Evolutionary conservation across 2,113 vertebrate genomes (phyloP).

Genomic region (Campylomormyrus tamandua): DNA sequence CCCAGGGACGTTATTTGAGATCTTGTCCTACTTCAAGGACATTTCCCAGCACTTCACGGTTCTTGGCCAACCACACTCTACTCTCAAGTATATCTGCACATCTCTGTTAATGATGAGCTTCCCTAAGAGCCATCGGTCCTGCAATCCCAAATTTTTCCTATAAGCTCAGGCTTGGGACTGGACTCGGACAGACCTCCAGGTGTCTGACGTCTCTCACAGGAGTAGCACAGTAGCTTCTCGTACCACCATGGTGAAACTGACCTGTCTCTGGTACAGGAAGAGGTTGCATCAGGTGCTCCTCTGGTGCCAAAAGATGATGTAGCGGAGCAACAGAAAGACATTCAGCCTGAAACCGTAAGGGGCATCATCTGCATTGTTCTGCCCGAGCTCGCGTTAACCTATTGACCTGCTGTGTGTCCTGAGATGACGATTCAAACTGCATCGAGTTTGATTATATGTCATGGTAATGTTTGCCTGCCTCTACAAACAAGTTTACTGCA

Average conservation of each 20-base stretch:
- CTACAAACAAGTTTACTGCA: background rate
- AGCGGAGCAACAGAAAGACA: background rate
- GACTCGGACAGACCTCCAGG: background rate
- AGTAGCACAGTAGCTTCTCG: background rate
- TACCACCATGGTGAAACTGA: background rate
- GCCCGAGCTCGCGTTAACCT: background rate
- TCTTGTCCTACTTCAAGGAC: background rate
- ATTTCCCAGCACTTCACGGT: background rate
- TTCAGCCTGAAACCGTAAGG: slow-evolving; percentile 50
- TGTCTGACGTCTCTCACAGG: background rate
- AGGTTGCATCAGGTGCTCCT: background rate
- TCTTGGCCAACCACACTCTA: background rate
- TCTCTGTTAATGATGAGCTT: background rate
- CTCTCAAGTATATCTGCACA: too few relatives aligned
- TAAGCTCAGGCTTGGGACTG: background rate
- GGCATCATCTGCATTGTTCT: background rate
- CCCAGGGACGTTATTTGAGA: too few relatives aligned
- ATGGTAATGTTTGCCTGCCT: background rate
- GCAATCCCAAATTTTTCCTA: background rate
- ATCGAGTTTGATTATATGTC: background rate
- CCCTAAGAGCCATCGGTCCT: background rate
- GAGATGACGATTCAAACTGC: background rate
- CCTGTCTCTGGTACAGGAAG: slow-evolving; percentile 22
- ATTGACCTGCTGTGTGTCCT: background rate
- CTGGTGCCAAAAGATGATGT: background rate